Evolutionary conservation across 2,888 invertebrate species (phyloP).

Genomic region (Protonemura montana): DNA sequence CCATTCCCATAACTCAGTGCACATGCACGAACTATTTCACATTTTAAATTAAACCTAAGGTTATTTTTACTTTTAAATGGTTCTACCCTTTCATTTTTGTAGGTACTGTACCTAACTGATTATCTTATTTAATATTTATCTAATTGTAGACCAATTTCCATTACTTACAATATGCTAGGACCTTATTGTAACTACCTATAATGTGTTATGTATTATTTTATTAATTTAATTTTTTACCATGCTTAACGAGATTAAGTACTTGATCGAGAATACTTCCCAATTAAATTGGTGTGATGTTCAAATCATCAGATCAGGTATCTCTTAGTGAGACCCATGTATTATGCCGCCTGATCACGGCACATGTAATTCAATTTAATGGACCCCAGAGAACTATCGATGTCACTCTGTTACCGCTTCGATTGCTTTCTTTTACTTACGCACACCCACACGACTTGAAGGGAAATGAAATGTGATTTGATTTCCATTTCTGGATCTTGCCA

Average conservation of each 20-base stretch:
- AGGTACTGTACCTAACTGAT: not conserved
- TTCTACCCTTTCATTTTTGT: not conserved
- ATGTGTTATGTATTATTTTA: not conserved
- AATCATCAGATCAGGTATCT: not conserved
- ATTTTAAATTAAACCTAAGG: not conserved
- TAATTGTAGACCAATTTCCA: not conserved
- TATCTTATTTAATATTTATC: not conserved
- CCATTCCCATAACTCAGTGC: not conserved
- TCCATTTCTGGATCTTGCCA: slow-evolving; percentile 7
- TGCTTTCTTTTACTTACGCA: not conserved
- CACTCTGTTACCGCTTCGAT: not conserved
- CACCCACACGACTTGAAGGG: not conserved
- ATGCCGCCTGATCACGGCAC: not conserved
- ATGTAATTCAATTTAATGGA: not conserved
- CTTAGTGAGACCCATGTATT: not conserved
- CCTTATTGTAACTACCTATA: not conserved
- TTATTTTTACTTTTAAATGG: not conserved
- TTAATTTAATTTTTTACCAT: not conserved
- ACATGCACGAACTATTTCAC: not conserved
- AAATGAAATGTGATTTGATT: not conserved
- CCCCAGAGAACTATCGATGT: not conserved
- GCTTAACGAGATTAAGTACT: not conserved
- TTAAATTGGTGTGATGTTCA: not conserved
- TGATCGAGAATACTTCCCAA: not conserved
- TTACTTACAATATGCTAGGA: not conserved